A percentile compares a stretch with the other conserved stretches of the same genome.
phyloP scores from a whole-genome alignment of 2,888 invertebrate genomes.

The Epiblema foenella region DNA sequence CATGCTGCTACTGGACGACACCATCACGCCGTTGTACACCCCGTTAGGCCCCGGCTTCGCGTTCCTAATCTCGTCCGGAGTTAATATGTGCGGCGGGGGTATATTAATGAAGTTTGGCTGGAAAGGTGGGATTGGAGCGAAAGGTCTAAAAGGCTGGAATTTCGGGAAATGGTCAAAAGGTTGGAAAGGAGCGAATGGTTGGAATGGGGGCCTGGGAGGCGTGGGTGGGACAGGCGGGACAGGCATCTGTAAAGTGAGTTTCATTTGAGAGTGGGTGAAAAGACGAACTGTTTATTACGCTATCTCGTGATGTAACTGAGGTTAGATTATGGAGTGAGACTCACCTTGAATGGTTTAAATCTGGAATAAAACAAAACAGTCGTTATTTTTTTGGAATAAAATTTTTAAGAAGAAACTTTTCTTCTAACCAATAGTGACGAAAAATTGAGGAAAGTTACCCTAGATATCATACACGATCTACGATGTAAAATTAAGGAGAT shows the following conservation, averaged over 20 bases:
- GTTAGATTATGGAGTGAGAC: conserved; percentile 16
- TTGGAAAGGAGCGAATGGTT: conserved; percentile 40
- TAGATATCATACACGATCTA: too few species aligned
- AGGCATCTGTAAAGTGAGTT: conserved; percentile 43
- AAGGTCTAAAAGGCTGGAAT: too few species aligned
- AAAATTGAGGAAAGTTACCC: neutral
- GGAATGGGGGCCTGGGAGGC: conserved; percentile 43
- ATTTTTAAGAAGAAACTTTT: neutral
- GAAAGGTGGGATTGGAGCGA: conserved; percentile 30
- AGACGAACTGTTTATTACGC: conserved; percentile 56
- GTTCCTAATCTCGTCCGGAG: conserved; percentile 53
- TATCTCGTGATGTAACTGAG: neutral
- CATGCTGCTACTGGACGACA: conserved; percentile 49
- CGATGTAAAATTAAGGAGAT: too few species aligned
- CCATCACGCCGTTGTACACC: conserved; percentile 52
- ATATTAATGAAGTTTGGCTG: conserved; percentile 37
- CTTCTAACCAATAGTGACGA: neutral
- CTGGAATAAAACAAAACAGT: conserved; percentile 55
- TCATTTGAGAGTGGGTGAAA: conserved; percentile 41
- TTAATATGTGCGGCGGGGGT: conserved; percentile 44
- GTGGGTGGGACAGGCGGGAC: conserved; percentile 41
- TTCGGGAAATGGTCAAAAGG: conserved; percentile 48
- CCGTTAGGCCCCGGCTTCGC: conserved; percentile 50
- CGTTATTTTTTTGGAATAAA: neutral
- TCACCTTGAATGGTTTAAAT: conserved; percentile 53